These are phyloP conservation scores for Ellobium chinense DNA, from an alignment of 2,888 invertebrate genomes.

Conservation along the genomic window DNA sequence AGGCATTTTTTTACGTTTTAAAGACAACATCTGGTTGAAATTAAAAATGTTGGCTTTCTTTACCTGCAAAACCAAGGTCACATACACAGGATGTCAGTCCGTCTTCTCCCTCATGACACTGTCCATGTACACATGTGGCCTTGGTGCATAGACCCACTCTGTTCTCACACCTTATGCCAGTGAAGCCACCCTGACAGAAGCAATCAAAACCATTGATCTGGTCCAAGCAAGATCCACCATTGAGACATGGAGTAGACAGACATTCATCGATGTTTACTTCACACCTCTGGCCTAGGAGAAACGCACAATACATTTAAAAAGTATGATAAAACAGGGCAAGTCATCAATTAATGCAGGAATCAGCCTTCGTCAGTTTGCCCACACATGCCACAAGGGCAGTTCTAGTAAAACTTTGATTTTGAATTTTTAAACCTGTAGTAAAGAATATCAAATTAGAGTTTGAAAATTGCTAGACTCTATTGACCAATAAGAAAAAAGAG, in stretches of 20 bases:
- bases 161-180: conserved; percentile 9
- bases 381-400: too few relatives aligned
- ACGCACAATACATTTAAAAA: too few relatives aligned
- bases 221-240: conserved; percentile 55
- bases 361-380: too few relatives aligned
- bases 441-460: too few relatives aligned
- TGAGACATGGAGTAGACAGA: conserved; percentile 48
- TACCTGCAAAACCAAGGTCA: conserved; percentile 43
- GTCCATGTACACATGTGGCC: conserved; percentile 11
- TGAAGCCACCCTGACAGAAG: conserved; percentile 10
- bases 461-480: too few relatives aligned
- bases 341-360: neutral
- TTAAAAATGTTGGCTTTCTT: too few relatives aligned
- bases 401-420: too few relatives aligned
- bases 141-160: neutral
- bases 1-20: too few relatives aligned
- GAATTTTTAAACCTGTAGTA: too few relatives aligned
- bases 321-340: neutral
- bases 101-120: neutral
- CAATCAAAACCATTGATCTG: conserved; percentile 44
- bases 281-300: conserved; percentile 43
- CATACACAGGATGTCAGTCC: conserved; percentile 8
- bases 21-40: too few relatives aligned
- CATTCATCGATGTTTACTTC: conserved; percentile 55
- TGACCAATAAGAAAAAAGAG: too few relatives aligned